phyloP scores from a whole-genome alignment of 35 echinoderm and acorn worm species.

The Acanthaster planci region DNA sequence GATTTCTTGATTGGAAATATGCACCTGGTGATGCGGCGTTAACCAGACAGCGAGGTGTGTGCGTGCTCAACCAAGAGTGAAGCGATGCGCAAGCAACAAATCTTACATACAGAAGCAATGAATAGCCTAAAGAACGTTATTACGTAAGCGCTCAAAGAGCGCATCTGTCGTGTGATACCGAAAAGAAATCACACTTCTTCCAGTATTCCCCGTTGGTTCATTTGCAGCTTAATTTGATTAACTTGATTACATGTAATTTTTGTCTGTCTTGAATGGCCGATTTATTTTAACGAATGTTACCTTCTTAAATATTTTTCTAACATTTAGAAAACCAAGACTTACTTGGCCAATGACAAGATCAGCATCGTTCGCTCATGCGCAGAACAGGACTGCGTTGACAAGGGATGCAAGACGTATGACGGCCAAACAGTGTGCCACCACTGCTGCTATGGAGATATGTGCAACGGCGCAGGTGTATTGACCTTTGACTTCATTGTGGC shows the following conservation, averaged over 20 bases:
- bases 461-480: not conserved
- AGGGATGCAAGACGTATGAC: not conserved
- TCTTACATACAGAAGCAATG: not conserved
- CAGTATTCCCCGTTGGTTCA: too few species aligned
- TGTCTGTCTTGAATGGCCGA: too few species aligned
- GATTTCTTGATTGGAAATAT: not conserved
- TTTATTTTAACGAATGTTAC: too few species aligned
- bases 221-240: too few species aligned
- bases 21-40: too few species aligned
- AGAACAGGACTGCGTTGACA: not conserved
- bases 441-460: constrained; percentile 4
- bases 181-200: not conserved
- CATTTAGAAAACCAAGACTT: constrained; percentile 1
- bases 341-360: constrained; percentile 5
- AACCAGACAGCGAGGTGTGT: not conserved
- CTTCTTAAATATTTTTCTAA: too few species aligned
- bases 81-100: not conserved
- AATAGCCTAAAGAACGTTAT: not conserved
- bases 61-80: not conserved
- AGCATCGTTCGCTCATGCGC: not conserved
- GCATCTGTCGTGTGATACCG: not conserved
- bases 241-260: too few species aligned
- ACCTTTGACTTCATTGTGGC: not conserved
- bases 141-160: not conserved
- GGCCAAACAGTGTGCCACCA: not conserved